phyloP scores from a whole-genome alignment of 2,113 vertebrate species.

The Psittacula cyanocephala region DNA sequence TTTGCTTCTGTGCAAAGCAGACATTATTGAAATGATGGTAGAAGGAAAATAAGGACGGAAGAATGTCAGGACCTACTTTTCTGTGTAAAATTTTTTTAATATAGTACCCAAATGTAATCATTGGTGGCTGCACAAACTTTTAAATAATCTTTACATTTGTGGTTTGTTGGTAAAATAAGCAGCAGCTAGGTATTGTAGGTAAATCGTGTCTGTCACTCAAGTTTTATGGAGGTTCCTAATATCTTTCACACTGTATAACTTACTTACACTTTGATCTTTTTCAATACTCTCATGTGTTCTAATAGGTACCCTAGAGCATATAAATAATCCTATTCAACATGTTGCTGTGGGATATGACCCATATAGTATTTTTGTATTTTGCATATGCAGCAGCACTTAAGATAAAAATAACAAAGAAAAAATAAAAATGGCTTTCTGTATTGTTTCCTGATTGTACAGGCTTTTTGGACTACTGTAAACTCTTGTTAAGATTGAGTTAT shows the following conservation, averaged over 20 bases:
- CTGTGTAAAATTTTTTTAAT: neutral
- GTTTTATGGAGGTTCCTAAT: neutral
- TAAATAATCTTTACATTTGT: neutral
- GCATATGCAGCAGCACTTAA: neutral
- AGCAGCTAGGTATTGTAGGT: neutral
- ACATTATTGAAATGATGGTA: neutral
- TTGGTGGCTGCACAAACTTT: neutral
- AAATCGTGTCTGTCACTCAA: neutral
- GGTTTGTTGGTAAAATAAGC: neutral
- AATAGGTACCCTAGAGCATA: neutral
- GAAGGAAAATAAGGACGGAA: neutral
- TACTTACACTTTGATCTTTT: neutral
- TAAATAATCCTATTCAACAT: neutral
- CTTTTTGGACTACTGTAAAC: neutral
- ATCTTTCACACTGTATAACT: neutral
- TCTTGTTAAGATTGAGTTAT: neutral
- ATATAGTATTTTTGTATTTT: neutral
- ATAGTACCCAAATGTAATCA: neutral
- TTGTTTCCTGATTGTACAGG: neutral
- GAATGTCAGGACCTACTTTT: neutral
- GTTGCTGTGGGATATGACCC: neutral
- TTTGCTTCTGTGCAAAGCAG: slow-evolving; percentile 41
- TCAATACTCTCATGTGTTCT: neutral
- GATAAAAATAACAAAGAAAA: neutral
- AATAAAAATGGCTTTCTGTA: neutral